A percentile compares a stretch with the other conserved stretches of the same genome.
Evolutionary conservation across 1,140 invertebrate genomes (phyloP).

Genomic region (Phymorhynchus buccinoides): DNA sequence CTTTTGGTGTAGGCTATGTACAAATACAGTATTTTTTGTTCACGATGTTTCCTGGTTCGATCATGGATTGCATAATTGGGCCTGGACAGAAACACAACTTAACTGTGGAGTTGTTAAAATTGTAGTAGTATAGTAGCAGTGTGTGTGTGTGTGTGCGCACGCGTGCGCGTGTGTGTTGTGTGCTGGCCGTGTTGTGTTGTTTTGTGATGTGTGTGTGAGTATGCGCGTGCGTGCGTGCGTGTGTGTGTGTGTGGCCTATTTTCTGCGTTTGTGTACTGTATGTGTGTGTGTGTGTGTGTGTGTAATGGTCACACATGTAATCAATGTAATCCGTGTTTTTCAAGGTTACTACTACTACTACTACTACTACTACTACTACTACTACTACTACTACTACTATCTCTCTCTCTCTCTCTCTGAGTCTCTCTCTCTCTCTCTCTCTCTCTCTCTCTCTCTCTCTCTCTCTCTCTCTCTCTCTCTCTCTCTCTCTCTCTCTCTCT

Average conservation of each 20-base stretch:
- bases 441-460: conserved; percentile 29
- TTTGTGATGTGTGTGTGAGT: too few species aligned
- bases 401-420: conserved; percentile 16
- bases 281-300: conserved; percentile 13
- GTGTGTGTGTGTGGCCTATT: background rate
- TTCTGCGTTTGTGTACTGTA: conserved; percentile 2
- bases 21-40: too few species aligned
- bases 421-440: conserved; percentile 7
- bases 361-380: conserved; percentile 41
- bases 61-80: too few species aligned
- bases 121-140: background rate
- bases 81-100: too few species aligned
- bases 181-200: too few species aligned
- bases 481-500: background rate
- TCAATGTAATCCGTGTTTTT: conserved; percentile 26
- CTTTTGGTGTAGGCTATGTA: too few species aligned
- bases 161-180: background rate
- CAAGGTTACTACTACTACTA: conserved; percentile 36
- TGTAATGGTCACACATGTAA: background rate
- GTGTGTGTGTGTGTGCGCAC: background rate
- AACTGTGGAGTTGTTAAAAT: too few species aligned
- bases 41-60: too few species aligned
- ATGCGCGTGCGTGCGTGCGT: background rate
- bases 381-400: conserved; percentile 40
- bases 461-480: background rate